Evolutionary conservation across 2,888 invertebrate species (phyloP).

Genomic region (Lasioglossum calceatum): DNA sequence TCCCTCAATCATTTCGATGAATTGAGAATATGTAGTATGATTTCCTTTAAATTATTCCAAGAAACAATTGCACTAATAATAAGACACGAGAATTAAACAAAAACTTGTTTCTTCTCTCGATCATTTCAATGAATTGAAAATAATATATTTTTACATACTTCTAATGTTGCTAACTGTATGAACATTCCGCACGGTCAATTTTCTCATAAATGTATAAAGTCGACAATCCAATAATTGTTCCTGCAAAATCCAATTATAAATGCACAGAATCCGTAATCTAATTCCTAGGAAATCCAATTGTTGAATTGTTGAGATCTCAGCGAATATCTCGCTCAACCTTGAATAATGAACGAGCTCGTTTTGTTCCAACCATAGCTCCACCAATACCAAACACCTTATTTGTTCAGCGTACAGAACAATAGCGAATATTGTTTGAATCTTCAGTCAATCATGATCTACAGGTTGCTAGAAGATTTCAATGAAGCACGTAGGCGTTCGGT

Average conservation of each 20-base stretch:
- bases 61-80: no score
- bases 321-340: background rate
- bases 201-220: background rate
- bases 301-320: background rate
- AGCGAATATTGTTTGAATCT: background rate
- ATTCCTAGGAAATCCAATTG: background rate
- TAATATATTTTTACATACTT: background rate
- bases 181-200: background rate
- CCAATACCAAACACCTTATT: background rate
- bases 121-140: background rate
- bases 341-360: background rate
- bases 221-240: no score
- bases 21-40: background rate
- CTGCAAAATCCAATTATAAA: background rate
- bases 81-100: no score
- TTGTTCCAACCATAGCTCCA: background rate
- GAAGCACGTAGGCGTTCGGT: constrained; percentile 23
- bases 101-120: background rate
- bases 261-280: background rate
- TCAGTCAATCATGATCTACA: constrained; percentile 8
- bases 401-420: constrained; percentile 6
- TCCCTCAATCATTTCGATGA: background rate
- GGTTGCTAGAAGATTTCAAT: constrained; percentile 17
- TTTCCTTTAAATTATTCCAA: no score
- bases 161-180: background rate